Conservation (phyloP, 1,140 invertebrate species). For the Caenorhabditis brenneri region DNA sequence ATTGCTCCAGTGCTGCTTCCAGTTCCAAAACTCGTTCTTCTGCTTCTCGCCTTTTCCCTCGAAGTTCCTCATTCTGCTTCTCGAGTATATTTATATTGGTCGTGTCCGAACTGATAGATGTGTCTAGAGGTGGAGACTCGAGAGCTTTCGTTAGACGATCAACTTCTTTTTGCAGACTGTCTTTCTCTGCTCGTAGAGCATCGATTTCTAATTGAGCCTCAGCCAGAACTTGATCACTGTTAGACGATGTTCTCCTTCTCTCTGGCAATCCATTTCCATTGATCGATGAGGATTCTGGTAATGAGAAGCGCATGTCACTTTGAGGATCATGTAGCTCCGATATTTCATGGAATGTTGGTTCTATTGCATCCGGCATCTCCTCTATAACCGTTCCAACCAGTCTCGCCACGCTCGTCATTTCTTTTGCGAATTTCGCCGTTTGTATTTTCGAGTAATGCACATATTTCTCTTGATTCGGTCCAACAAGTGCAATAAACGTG, state of each 20-base stretch:
- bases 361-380: background rate
- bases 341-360: background rate
- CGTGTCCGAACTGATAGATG: background rate
- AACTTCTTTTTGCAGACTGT: background rate
- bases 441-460: background rate
- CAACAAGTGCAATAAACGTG: background rate
- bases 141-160: background rate
- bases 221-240: background rate
- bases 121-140: background rate
- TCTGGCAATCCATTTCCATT: background rate
- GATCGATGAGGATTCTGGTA: background rate
- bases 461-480: background rate
- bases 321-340: background rate
- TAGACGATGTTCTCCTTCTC: background rate
- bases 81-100: background rate
- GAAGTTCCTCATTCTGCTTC: constrained; percentile 1
- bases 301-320: background rate
- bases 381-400: background rate
- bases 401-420: background rate
- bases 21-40: background rate
- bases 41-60: background rate
- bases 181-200: background rate
- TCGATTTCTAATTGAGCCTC: constrained; percentile 2
- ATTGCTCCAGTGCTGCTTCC: background rate
- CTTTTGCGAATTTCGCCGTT: too few species aligned